Percentiles rank a stretch among this genome's conserved stretches.
Conservation (phyloP, 2,113 vertebrate species). For the Anas platyrhynchos region DNA sequence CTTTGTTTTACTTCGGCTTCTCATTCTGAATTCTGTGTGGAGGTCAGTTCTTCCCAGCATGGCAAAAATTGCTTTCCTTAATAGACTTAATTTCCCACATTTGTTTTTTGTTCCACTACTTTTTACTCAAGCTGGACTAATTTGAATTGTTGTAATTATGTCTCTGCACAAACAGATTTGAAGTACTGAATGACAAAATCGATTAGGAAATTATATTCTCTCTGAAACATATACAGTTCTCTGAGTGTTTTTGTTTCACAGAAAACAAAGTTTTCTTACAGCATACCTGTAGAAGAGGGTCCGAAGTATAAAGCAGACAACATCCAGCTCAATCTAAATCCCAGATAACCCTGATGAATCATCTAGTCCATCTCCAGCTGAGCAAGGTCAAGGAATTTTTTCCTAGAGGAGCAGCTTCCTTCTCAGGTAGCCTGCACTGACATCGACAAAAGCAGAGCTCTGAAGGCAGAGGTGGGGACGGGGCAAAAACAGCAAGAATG, state of each 20-base stretch:
- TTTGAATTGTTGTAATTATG: background rate
- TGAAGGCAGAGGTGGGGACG: background rate
- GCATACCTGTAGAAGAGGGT: background rate
- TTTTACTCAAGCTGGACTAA: background rate
- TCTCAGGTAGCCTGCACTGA: background rate
- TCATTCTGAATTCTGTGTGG: background rate
- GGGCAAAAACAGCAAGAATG: background rate
- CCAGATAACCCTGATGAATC: background rate
- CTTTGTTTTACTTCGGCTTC: background rate
- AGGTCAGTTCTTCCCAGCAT: background rate
- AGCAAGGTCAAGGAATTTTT: background rate
- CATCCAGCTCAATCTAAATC: background rate
- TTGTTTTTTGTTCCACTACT: background rate
- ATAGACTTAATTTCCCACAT: background rate
- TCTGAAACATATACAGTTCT: background rate
- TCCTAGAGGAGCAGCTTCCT: background rate
- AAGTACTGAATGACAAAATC: background rate
- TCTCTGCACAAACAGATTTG: background rate
- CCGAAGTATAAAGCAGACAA: background rate
- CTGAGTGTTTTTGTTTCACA: accelerated
- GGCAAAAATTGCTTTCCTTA: background rate
- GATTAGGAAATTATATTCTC: background rate
- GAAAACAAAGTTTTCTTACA: background rate
- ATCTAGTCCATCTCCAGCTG: background rate
- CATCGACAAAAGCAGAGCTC: background rate